Evolutionary conservation across 2,113 vertebrate genomes (phyloP).

Genomic region (Turdus rufiventris): DNA sequence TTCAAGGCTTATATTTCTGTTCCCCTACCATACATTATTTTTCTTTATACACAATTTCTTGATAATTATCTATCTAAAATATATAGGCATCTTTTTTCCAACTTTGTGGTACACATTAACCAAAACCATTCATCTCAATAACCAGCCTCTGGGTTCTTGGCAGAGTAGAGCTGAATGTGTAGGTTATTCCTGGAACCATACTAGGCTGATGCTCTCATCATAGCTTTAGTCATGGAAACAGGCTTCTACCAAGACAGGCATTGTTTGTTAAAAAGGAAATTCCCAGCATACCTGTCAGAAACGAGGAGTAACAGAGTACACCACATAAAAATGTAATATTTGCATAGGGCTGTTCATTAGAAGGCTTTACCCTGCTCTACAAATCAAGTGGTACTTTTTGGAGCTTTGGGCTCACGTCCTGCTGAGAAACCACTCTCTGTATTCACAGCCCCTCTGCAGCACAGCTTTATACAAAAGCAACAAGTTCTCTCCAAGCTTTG

Average conservation of each 20-base stretch:
- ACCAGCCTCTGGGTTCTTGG: conserved; percentile 34
- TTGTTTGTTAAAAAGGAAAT: conserved; percentile 41
- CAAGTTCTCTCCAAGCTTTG: background rate
- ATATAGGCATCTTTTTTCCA: conserved; percentile 37
- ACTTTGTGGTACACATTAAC: conserved; percentile 51
- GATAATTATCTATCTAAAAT: conserved; percentile 65
- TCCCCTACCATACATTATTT: conserved; percentile 55
- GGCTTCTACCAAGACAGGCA: conserved; percentile 21
- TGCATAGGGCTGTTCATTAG: background rate
- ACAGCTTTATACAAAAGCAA: background rate
- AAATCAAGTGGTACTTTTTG: background rate
- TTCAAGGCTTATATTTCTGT: conserved; percentile 61
- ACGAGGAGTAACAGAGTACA: background rate
- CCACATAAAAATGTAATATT: background rate
- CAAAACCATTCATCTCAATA: conserved; percentile 63
- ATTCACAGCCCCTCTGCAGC: background rate
- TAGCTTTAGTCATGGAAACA: conserved; percentile 70
- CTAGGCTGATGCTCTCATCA: conserved; percentile 31
- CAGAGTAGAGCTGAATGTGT: conserved; percentile 4
- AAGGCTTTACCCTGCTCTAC: background rate
- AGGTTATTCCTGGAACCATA: conserved; percentile 59
- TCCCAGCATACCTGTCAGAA: conserved; percentile 36
- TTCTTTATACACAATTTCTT: conserved; percentile 55
- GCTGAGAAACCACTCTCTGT: background rate
- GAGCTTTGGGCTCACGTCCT: background rate